A percentile compares a stretch with the other conserved stretches of the same genome.
These are phyloP conservation scores for Scaptomyza graminum DNA, from an alignment of 1,140 invertebrate species.

Conservation along the genomic window DNA sequence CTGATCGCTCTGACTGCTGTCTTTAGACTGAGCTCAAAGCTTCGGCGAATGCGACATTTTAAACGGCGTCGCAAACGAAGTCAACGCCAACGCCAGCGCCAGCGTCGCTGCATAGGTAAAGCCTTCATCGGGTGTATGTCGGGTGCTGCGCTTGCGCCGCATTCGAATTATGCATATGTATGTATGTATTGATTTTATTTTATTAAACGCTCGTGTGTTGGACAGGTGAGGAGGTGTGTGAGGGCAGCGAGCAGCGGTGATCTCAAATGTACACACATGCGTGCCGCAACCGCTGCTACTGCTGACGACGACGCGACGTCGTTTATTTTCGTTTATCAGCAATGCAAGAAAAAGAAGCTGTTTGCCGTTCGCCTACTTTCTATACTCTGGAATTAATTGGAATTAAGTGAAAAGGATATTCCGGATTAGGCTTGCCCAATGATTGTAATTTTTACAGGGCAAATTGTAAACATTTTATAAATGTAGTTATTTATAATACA, in stretches of 20 bases:
- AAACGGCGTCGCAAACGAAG: constrained; percentile 50
- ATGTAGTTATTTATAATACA: background rate
- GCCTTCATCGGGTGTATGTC: background rate
- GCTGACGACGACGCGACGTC: constrained; percentile 19
- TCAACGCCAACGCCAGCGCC: constrained; percentile 18
- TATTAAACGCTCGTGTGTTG: background rate
- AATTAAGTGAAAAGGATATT: background rate
- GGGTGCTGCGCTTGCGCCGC: constrained; percentile 31
- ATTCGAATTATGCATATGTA: constrained; percentile 6
- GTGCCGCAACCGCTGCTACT: constrained; percentile 10
- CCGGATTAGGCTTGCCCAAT: background rate
- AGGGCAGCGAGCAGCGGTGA: background rate
- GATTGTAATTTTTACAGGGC: no score
- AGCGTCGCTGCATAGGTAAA: constrained; percentile 4
- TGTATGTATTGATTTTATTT: background rate
- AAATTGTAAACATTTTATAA: no score
- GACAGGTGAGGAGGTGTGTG: background rate
- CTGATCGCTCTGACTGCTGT: constrained; percentile 56
- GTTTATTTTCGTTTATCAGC: constrained; percentile 29
- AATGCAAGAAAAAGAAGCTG: constrained; percentile 57
- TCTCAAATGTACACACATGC: constrained; percentile 11
- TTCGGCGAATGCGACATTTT: constrained; percentile 64
- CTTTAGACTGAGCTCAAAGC: constrained; percentile 67
- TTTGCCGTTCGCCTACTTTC: constrained; percentile 34
- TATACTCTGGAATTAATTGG: background rate